Evolutionary conservation across 2,797 vertebrate species (phyloP).

Genomic region (Sebastes hubbsi): DNA sequence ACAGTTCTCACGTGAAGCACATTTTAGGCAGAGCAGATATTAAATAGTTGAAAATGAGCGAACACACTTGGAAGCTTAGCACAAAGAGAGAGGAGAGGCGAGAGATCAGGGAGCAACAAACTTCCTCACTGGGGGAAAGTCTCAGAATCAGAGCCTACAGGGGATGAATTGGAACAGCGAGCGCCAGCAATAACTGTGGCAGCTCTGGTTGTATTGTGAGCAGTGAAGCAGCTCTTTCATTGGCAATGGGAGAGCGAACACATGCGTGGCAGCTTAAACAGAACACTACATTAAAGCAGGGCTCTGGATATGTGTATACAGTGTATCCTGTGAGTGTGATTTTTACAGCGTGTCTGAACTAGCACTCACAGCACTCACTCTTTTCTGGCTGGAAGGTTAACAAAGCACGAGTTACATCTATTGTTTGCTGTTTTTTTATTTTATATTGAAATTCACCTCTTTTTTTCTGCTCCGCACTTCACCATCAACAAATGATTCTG

Average conservation of each 20-base stretch:
- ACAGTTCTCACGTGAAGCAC: background rate
- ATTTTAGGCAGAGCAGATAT: background rate
- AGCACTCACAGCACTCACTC: conserved; percentile 1
- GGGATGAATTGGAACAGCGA: conserved; percentile 43
- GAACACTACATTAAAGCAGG: conserved; percentile 18
- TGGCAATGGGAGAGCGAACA: conserved; percentile 23
- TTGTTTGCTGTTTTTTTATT: conserved; percentile 11
- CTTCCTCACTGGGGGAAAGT: conserved; percentile 6
- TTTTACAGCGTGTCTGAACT: background rate
- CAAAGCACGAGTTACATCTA: conserved; percentile 21
- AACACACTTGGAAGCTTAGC: conserved; percentile 1
- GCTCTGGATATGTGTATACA: conserved; percentile 10
- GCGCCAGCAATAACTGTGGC: conserved; percentile 14
- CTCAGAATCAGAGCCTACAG: conserved; percentile 11
- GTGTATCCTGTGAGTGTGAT: background rate
- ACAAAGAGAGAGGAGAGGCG: conserved; percentile 5
- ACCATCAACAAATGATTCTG: conserved; percentile 23
- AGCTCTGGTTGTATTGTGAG: conserved; percentile 19
- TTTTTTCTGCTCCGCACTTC: conserved; percentile 13
- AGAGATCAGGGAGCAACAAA: conserved; percentile 27
- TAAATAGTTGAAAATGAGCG: background rate
- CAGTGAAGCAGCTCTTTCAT: conserved; percentile 30
- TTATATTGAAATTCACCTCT: conserved; percentile 27
- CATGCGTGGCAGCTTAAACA: conserved; percentile 43
- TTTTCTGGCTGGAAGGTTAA: conserved; percentile 14